phyloP scores from a whole-genome alignment of 2,797 vertebrate genomes.

The Ibycter americanus region DNA sequence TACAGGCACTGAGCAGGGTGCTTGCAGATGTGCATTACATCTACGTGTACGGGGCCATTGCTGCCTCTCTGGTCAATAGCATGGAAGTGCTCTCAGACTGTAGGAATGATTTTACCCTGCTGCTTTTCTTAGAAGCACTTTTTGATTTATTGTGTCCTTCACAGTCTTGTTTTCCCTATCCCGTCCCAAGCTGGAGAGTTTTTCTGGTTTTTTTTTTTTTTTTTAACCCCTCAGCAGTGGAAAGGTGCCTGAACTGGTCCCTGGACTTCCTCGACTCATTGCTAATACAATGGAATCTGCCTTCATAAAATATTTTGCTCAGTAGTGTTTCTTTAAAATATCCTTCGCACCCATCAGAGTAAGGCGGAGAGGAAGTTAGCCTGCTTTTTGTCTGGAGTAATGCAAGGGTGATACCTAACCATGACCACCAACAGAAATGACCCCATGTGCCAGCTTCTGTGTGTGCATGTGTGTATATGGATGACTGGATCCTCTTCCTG shows the following conservation, averaged over 20 bases:
- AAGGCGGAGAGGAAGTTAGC: background rate
- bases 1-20: background rate
- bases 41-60: fast-evolving
- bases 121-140: constrained; percentile 11
- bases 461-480: background rate
- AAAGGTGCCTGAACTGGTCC: background rate
- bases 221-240: background rate
- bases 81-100: background rate
- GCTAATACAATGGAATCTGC: constrained; percentile 31
- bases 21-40: background rate
- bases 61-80: background rate
- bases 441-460: background rate
- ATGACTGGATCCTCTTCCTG: background rate
- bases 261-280: background rate
- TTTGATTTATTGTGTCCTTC: background rate
- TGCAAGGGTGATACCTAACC: background rate
- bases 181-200: background rate
- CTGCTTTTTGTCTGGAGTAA: background rate
- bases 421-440: background rate
- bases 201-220: background rate
- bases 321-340: background rate
- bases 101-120: background rate
- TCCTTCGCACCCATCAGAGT: background rate
- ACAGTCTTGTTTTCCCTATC: background rate
- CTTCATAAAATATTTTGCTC: constrained; percentile 14